Base-by-base conservation (phyloP, 2,113 vertebrate species). In the Labeo catla region DNA sequence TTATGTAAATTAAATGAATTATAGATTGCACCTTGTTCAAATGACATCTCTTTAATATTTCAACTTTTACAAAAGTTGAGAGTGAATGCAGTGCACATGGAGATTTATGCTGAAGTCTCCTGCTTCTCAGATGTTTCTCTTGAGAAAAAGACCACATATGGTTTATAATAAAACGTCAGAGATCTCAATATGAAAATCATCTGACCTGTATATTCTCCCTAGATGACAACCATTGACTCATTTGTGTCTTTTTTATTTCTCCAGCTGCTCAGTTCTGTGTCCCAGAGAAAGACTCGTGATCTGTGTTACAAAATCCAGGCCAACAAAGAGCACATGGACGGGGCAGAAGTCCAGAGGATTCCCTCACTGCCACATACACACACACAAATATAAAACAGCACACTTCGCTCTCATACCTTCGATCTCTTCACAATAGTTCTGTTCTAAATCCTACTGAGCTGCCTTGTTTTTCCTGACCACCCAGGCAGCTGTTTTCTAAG, bases 341-440 rank as follows among this genome's bases (percentile, higher is more conserved):
- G 49, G 66, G 81, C 81, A 83, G 36, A 13, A 70, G 68, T 39
- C 81, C 66, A 83, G 66, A n/a, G 66, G 54, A 50, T 57, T 73
- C 34, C 49, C 50, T 70, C 16, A 43, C 50, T 73, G 59, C 21
- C 34, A 84, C 68, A 84, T 8, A 83, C 49, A 52, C 7, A 28
- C 79, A 81, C 9, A 43, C 43, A 65, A 39, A 28, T 2, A 34
- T 6, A 19, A 59, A 59, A 21, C 21, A n/a, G 21, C 59, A n/a
- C 61, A 82, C n/a, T 43, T n/a, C n/a, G 8, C 65, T 66, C 3
- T 16, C 16, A 54, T 5, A 57, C 19, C 54, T 57, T 16, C 61
- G 3, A 39, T 63, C 61, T 65, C 61, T 3, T 65, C 23, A 65
- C 8, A 23, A n/a, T 28, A 23, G 61, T 65, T 65, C 23, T 65